Evolutionary conservation across 2,888 invertebrate species (phyloP).

Genomic region (Synanthedon vespiformis): DNA sequence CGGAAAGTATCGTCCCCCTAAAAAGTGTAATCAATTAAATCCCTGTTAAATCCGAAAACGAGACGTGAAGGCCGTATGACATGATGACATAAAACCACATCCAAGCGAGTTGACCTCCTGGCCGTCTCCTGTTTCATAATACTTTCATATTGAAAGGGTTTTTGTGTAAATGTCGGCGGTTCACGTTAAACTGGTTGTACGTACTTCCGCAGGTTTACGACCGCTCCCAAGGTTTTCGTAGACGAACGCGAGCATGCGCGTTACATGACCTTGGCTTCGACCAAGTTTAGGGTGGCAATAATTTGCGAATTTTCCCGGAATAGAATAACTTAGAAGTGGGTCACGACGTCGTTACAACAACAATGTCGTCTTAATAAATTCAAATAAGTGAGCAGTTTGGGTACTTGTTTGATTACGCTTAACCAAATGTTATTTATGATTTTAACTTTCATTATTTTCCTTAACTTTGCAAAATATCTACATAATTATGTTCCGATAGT

Average conservation of each 20-base stretch:
- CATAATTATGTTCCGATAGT: too few relatives aligned
- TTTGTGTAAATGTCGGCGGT: constrained; percentile 28
- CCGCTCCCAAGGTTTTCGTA: constrained; percentile 57
- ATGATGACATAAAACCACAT: constrained; percentile 48
- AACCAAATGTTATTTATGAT: too few relatives aligned
- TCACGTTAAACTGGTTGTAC: constrained; percentile 27
- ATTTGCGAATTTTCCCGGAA: constrained; percentile 5
- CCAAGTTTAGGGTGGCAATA: constrained; percentile 33
- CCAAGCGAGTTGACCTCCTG: constrained; percentile 21
- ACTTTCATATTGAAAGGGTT: constrained; percentile 13
- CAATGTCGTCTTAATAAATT: too few relatives aligned
- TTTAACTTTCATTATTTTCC: too few relatives aligned
- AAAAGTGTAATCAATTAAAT: neutral
- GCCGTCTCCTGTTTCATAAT: constrained; percentile 4
- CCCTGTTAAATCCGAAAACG: constrained; percentile 9
- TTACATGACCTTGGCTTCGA: constrained; percentile 51
- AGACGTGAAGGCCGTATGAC: constrained; percentile 37
- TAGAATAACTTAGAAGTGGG: neutral
- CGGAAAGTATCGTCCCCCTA: neutral
- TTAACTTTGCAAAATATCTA: too few relatives aligned
- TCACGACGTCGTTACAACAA: neutral
- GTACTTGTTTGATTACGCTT: too few relatives aligned
- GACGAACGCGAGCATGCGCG: constrained; percentile 38
- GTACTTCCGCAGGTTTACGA: constrained; percentile 59
- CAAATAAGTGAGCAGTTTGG: too few relatives aligned